These are phyloP conservation scores for Synanthedon myopaeformis DNA, from an alignment of 2,888 invertebrate genomes.

Conservation along the genomic window DNA sequence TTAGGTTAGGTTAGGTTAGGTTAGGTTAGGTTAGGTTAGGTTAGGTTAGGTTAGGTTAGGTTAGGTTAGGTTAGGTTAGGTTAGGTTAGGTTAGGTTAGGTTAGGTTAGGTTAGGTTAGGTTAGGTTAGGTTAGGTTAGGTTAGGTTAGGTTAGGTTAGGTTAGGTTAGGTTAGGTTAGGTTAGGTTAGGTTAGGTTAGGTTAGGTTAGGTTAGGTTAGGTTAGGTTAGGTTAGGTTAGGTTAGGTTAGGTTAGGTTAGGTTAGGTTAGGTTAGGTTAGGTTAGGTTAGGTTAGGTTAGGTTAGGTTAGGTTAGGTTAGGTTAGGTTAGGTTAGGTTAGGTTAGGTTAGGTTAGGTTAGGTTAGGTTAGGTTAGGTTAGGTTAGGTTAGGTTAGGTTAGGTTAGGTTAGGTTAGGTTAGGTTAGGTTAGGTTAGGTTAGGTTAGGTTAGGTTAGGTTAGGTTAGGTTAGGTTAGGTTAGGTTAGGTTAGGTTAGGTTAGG, in stretches of 20 bases:
- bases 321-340: neutral
- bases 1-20: too few species aligned
- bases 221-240: neutral
- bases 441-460: neutral
- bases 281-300: neutral
- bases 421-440: neutral
- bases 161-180: neutral
- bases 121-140: neutral
- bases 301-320: neutral
- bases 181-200: neutral
- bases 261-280: neutral
- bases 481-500: neutral
- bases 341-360: neutral
- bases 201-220: neutral
- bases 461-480: neutral
- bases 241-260: neutral
- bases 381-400: neutral
- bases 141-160: neutral
- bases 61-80: neutral
- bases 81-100: neutral
- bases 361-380: neutral
- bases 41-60: too few species aligned
- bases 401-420: neutral
- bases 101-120: neutral
- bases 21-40: too few species aligned